Base-by-base conservation (phyloP, 2,888 invertebrate genomes). In the Stomorhina lunata region DNA sequence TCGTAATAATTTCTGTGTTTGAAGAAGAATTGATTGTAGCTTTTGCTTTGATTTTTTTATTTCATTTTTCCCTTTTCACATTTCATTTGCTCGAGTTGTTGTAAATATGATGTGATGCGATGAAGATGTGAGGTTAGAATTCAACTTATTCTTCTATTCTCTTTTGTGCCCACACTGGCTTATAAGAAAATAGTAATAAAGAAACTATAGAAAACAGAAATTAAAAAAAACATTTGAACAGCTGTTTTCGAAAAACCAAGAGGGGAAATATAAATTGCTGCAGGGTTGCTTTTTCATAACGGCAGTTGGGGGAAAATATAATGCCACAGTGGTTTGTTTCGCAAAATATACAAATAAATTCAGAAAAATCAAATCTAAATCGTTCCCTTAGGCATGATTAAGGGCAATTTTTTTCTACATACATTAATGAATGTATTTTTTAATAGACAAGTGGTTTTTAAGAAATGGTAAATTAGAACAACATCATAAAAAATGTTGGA, bases 41-140 rank as follows among this genome's bases (percentile, higher is more conserved):
- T 65, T 77, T 53, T 65, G 40, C 48, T 77, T 72, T 61, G 20
- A 27, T 61, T 72, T 72, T 66, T 55, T 17, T 25, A 37, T 37
- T 63, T 25, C 4, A 9, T 73, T 79, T 66, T 77, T 25, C 68
- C n/a, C n/a, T n/a, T 45, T 37, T 37, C 37, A 1, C 48, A 45
- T 34, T 77, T 12, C 22, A 45, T 68, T 61, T 27, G 40, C 50
- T 17, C 27, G 34, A 61, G 59, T 59, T 75, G 57, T 55, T 45
- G 63, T 61, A 37, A 7, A 9, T 45, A 53, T 40, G 48, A 59
- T 53, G 66, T 69, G 68, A 57, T 55, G 45, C 32, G 53, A 55
- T 57, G 50, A 76, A 77, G 45, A 85, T 83, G 84, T 86, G 83
- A 85, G 86, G 86, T 86, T 86, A 86, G 53, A 81, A 79, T 71